Evolutionary conservation across 1,140 invertebrate genomes (phyloP), one percentile per base, ranked within the genome.

Genomic region (Euwallacea fornicatus): DNA sequence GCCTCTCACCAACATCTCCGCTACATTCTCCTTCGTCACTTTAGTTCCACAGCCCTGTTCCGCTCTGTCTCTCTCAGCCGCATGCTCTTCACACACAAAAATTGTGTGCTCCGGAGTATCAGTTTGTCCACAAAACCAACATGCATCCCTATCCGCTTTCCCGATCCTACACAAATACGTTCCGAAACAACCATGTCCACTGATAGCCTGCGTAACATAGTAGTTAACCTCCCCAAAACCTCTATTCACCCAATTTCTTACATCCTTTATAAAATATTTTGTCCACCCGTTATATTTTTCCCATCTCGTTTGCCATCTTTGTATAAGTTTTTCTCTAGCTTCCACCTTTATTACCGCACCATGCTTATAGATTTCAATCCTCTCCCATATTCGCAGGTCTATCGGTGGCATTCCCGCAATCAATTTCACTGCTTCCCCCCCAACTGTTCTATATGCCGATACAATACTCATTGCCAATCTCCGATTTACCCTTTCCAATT

Each of bases 21-120:
- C 46, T n/a, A 47, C 46, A 47, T 47, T 47, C 46, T 47, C 46
- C 46, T 47, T 47, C n/a, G 46, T n/a, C 46, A 47, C 46, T n/a
- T n/a, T 7, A 7, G 46, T n/a, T 47, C 46, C 46, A 47, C 46
- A 47, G 7, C n/a, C n/a, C 46, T 8, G 7, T n/a, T n/a, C n/a
- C n/a, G 46, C 46, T n/a, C 7, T n/a, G 7, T 47, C 46, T n/a
- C 46, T 7, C 7, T 47, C 7, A 8, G 46, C 46, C 7, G 7
- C 46, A 47, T 47, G n/a, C n/a, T 47, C 46, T n/a, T 47, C 46
- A 47, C 46, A 47, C 46, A 8, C 7, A n/a, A 47, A 47, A 8
- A 47, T 8, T 8, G 7, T 8, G 46, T 47, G 46, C n/a, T 47
- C 46, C 7, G 46, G 46, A n/a, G 46, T 7, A n/a, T 47, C 46